Evolutionary conservation across 2,113 vertebrate genomes (phyloP), one percentile per base, ranked within the genome.

Genomic region (Jaculus jaculus): DNA sequence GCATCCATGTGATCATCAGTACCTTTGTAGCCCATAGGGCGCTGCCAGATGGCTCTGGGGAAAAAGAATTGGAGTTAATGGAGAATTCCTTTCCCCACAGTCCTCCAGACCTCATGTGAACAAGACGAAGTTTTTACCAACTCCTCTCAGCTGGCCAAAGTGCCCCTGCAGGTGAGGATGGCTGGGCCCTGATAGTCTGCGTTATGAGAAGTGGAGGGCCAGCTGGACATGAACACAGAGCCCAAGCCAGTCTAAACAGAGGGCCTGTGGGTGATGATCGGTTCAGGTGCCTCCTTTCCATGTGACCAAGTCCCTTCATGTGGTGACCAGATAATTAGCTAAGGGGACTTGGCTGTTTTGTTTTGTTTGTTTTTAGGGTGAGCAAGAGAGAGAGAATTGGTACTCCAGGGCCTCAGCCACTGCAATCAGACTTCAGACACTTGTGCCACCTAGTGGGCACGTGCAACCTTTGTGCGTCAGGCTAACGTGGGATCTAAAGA

Each of bases 71-170:
- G 89, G 54, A 47, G 21, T 24, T 96, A 47, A 91, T 16, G 7
- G 61, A 28, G 37, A 2, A 69, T 0, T 84, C 17, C 87, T 72
- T 83, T 79, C 75, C 26, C 54, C 39, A 2, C 98, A 99, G 99
- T 97, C 87, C 95, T 98, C 75, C 97, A 77, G 96, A 96, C 92
- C 60, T 97, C 47, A 1, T 96, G 98, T 0, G 93, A 98, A n/a
- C 94, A 98, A 32, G 98, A 99, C 97, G 91, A 91, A 60, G 77
- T 97, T 18, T 97, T 99, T 92, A 97, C 92, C 0, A 98, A 98
- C 84, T 97, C 93, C 21, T 98, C 98, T 89, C 95, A 97, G 54
- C 98, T 96, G 13, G 85, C 98, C 75, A 98, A 98, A 84, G 95
- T 26, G 0, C 79, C 97, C 74, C 92, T 98, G 81, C 98, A 98